Evolutionary conservation across 2,888 invertebrate genomes (phyloP), one percentile per base, ranked within the genome.

Genomic region (Anodontia alba): DNA sequence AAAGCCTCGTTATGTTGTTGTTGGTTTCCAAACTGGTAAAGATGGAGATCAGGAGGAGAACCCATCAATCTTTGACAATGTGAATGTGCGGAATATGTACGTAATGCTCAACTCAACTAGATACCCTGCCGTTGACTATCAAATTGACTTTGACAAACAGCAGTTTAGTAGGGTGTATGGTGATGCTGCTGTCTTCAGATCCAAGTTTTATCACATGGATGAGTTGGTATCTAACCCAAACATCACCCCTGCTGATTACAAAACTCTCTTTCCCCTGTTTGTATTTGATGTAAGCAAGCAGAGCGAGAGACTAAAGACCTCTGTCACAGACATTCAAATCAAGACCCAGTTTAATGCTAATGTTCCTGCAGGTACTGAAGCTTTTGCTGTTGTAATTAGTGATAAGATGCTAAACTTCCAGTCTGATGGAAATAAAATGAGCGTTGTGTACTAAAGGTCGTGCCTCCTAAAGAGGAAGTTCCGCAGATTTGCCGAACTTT

Each of bases 271-370:
- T 31, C 72, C 78, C 12, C 31, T 79, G n/a, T 75, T 81, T 31
- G 81, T 81, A 8, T 71, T 81, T 57, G 81, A 81, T 42, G 78
- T 81, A 17, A 75, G 78, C 43, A 80, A 81, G 26, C 81, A 81
- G 67, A 75, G 74, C 31, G 81, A 81, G 67, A 8, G 74, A 54
- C 57, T 78, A 10, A 78, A 77, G 46, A 43, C 20, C 17, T 72
- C 72, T 0, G 73, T 68, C 36, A 49, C 49, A 15, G 72, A 78
- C 49, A 49, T 80, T 42, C 80, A 80, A 38, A 72, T 78, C 71
- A 80, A 62, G 46, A 57, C 75, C 12, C 68, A 78, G 26, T 81
- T 81, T 46, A 68, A 79, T 36, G 31, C 33, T n/a, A 79, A 74
- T 12, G 71, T 79, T 1, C 78, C 81, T 5, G 75, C 78, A 15